A percentile compares a stretch with the other conserved stretches of the same genome.
Conservation (phyloP, 2,888 invertebrate genomes). For the Enchytraeus crypticus region DNA sequence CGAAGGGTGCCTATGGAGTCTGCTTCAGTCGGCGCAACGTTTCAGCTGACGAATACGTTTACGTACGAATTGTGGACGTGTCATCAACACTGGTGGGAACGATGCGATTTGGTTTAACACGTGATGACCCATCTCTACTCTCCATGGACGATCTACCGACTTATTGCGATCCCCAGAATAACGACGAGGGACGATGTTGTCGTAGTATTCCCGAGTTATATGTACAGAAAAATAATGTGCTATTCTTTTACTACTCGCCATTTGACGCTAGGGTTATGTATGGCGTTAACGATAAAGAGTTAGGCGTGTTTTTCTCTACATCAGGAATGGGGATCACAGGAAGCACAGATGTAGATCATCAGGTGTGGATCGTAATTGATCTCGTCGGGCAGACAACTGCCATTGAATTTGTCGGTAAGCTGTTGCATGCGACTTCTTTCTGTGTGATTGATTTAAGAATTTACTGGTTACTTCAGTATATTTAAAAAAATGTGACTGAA, state of each 20-base stretch:
- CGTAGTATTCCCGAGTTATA: not conserved
- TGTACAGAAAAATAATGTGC: slow-evolving; percentile 74
- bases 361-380: slow-evolving; percentile 85
- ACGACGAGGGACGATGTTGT: not conserved
- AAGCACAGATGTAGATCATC: slow-evolving; percentile 67
- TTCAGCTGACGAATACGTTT: slow-evolving; percentile 77
- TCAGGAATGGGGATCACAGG: not conserved
- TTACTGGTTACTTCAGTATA: not conserved
- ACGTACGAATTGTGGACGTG: slow-evolving; percentile 54
- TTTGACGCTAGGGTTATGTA: slow-evolving; percentile 91
- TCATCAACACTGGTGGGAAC: slow-evolving; percentile 63
- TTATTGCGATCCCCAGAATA: not conserved
- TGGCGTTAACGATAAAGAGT: slow-evolving; percentile 88
- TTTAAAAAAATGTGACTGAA: no score
- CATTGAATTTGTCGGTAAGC: slow-evolving; percentile 66
- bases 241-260: slow-evolving; percentile 83
- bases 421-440: not conserved
- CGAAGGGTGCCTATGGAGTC: slow-evolving; percentile 79
- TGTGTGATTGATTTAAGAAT: not conserved
- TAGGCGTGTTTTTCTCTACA: slow-evolving; percentile 64
- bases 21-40: slow-evolving; percentile 76
- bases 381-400: slow-evolving; percentile 95
- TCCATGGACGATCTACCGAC: not conserved
- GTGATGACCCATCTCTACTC: not conserved
- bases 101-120: slow-evolving; percentile 57